Evolutionary conservation across 2,888 invertebrate genomes (phyloP).

Genomic region (Creontiades dilutus): DNA sequence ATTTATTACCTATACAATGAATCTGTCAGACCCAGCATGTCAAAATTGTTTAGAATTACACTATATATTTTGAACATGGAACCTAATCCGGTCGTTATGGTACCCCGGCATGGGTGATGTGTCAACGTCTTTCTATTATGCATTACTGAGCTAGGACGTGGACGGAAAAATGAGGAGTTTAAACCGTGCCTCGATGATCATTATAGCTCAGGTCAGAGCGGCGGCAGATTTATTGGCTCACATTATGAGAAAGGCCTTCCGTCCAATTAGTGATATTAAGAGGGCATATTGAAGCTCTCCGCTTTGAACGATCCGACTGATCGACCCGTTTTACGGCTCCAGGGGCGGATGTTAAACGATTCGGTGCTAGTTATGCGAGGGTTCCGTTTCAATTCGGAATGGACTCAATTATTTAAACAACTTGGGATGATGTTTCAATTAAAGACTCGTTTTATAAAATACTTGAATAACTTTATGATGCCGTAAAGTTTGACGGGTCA

Average conservation of each 20-base stretch:
- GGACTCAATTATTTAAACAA: background rate
- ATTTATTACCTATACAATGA: no score
- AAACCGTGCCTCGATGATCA: background rate
- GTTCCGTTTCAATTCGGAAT: background rate
- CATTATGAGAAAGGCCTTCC: slow-evolving; percentile 58
- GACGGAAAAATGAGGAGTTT: background rate
- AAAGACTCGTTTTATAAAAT: background rate
- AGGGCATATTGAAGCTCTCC: slow-evolving; percentile 33
- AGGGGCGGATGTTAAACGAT: slow-evolving; percentile 1
- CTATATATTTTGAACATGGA: no score
- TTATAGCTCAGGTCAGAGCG: slow-evolving; percentile 25
- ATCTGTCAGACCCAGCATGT: no score
- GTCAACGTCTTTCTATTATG: no score
- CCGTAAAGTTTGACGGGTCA: background rate
- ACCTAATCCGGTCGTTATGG: no score
- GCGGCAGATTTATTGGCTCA: slow-evolving; percentile 44
- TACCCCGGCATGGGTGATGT: no score
- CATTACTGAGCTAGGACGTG: background rate
- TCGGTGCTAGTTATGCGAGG: background rate
- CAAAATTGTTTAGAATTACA: no score
- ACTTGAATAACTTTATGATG: background rate
- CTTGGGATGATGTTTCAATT: background rate
- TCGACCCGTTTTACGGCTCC: slow-evolving; percentile 24
- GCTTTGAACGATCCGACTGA: slow-evolving; percentile 35
- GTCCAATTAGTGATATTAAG: slow-evolving; percentile 57